These are phyloP conservation scores for Neosalanx taihuensis DNA, from an alignment of 2,797 vertebrate species.

Conservation along the genomic window DNA sequence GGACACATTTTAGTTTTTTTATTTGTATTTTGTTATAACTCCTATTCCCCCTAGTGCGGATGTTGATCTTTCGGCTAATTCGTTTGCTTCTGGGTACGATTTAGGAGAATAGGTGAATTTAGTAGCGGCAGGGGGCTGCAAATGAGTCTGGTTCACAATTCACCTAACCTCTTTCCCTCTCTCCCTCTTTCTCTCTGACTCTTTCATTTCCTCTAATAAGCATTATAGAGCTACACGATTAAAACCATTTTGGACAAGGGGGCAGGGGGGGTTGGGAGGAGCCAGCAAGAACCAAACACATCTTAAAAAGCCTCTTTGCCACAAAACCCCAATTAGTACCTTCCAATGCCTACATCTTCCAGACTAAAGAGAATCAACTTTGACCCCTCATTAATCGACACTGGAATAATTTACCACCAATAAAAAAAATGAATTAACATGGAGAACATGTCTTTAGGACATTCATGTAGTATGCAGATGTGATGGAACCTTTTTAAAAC, in stretches of 20 bases:
- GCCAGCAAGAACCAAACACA: not conserved
- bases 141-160: slow-evolving; percentile 56
- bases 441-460: not conserved
- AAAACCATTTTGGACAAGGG: not conserved
- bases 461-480: not conserved
- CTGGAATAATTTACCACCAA: slow-evolving; percentile 18
- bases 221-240: slow-evolving; percentile 10
- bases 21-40: not conserved
- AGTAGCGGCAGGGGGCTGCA: slow-evolving; percentile 46
- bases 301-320: slow-evolving; percentile 14
- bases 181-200: not conserved
- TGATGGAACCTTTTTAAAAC: too few species aligned
- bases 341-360: slow-evolving; percentile 38
- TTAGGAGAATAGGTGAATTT: slow-evolving; percentile 20
- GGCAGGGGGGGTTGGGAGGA: too few species aligned
- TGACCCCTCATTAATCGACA: slow-evolving; percentile 42
- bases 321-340: slow-evolving; percentile 49
- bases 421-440: slow-evolving; percentile 25
- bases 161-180: slow-evolving; percentile 36
- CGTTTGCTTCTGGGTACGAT: slow-evolving; percentile 7
- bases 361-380: slow-evolving; percentile 39
- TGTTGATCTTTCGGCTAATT: slow-evolving; percentile 19
- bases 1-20: not conserved
- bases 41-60: not conserved
- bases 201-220: not conserved